Evolutionary conservation across 2,113 vertebrate species (phyloP).

Genomic region (Malaclemys terrapin): DNA sequence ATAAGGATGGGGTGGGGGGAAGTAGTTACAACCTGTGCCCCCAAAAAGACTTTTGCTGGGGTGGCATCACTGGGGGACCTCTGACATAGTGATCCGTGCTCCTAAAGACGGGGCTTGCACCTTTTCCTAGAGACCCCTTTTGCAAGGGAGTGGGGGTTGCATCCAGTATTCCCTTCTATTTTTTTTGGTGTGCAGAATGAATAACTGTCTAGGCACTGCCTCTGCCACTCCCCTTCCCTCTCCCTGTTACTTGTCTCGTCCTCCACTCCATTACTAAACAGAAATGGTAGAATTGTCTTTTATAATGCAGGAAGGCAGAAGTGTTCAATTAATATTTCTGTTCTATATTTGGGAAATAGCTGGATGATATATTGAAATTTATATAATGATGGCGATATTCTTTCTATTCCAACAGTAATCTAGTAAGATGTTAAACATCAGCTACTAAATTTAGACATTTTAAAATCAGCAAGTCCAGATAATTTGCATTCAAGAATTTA

Average conservation of each 20-base stretch:
- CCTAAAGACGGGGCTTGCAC: too few species aligned
- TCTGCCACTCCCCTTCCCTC: conserved; percentile 28
- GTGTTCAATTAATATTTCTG: background rate
- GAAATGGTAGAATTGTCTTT: conserved; percentile 1
- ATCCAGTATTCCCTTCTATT: background rate
- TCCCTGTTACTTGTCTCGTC: conserved; percentile 18
- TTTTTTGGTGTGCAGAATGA: background rate
- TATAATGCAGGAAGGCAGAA: background rate
- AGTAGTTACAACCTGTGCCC: too few species aligned
- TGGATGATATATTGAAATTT: background rate
- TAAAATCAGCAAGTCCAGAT: background rate
- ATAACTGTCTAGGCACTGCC: background rate
- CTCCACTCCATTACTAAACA: background rate
- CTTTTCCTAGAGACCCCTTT: background rate
- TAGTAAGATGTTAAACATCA: background rate
- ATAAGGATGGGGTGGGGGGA: too few species aligned
- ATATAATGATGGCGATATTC: background rate
- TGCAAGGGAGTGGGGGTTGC: background rate
- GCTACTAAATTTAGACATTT: background rate
- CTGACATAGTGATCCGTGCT: too few species aligned
- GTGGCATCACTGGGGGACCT: background rate
- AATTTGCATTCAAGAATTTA: background rate
- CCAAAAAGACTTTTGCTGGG: background rate
- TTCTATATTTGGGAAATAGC: background rate
- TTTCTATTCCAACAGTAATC: background rate